Base-by-base conservation (phyloP, 2,888 invertebrate genomes). In the Sminthurides aquaticus region DNA sequence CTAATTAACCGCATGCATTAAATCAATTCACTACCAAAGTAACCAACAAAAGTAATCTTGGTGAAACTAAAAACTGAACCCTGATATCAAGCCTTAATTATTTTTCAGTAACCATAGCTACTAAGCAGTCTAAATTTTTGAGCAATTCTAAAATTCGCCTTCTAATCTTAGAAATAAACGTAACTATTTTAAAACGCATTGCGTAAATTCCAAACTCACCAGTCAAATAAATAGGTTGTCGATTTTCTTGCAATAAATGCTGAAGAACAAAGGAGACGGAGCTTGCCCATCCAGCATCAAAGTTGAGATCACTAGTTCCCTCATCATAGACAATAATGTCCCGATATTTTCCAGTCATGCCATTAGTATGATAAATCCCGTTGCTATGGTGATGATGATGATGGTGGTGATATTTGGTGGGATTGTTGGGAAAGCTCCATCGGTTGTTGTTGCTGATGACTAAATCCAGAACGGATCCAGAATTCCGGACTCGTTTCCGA, bases 311-410 rank as follows among this genome's bases (percentile, higher is more conserved):
- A 65, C 80, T 79, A 49, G 86, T 85, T 66, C 83, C 81, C 69
- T 88, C 87, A 76, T 88, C 87, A 76, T 87, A 87, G 58, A 88
- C 82, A 60, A 87, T 82, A 64, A 88, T 85, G 75, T 87, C 86
- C 49, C 74, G 69, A 65, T 68, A 71, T 56, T 68, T 68, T 2
- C 66, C 69, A 48, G 25, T 62, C n/a, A 58, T 57, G 3, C 57
- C 60, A 60, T 62, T 66, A 27, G 55, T 29, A 43, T 62, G 54
- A 56, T 64, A 64, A 27, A 59, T 64, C 22, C 49, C 57, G 57
- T 58, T 63, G 49, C 29, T 63, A 27, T 63, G 57, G 43, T 34
- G 43, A 15, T 34, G 43, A 22, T 52, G 18, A 52, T 52, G 52
- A 5, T 18, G 20, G 22, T 22, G 18, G 22, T 52, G 52, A 20